Evolutionary conservation across 1,140 invertebrate genomes (phyloP).

Genomic region (Lanistes nyassanus): DNA sequence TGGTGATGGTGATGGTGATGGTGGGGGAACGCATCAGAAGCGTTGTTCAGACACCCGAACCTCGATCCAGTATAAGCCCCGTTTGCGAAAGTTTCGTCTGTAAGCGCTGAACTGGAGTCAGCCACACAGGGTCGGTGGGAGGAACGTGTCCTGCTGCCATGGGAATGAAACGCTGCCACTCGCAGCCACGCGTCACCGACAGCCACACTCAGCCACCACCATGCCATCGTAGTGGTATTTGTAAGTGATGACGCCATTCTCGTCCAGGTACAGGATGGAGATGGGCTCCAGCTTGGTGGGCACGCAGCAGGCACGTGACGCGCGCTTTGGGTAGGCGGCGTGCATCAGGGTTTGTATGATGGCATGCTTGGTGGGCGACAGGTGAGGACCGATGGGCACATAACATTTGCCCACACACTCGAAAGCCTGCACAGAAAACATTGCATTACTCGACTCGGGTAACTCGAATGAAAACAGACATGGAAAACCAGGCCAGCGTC

Average conservation of each 20-base stretch:
- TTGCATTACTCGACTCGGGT: too few relatives aligned
- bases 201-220: slow-evolving; percentile 76
- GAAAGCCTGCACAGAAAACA: slow-evolving; percentile 73
- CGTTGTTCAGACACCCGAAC: too few relatives aligned
- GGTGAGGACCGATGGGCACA: slow-evolving; percentile 89
- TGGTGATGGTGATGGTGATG: too few relatives aligned
- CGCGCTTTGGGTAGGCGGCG: slow-evolving; percentile 81
- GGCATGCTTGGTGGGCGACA: slow-evolving; percentile 98
- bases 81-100: too few relatives aligned
- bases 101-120: too few relatives aligned
- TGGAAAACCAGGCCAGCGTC: too few relatives aligned
- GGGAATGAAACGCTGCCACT: too few relatives aligned
- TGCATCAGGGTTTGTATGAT: slow-evolving; percentile 96
- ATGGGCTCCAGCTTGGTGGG: slow-evolving; percentile 74
- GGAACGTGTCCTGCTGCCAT: too few relatives aligned
- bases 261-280: slow-evolving; percentile 75
- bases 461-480: too few relatives aligned
- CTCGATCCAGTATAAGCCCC: too few relatives aligned
- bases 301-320: slow-evolving; percentile 74
- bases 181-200: slow-evolving; percentile 68
- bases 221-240: slow-evolving; percentile 75
- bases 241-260: slow-evolving; percentile 72
- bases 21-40: too few relatives aligned
- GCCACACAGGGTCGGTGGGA: too few relatives aligned
- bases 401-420: slow-evolving; percentile 95